Base-by-base conservation (phyloP, 2,797 vertebrate genomes). In the Phataginus tetradactyla region DNA sequence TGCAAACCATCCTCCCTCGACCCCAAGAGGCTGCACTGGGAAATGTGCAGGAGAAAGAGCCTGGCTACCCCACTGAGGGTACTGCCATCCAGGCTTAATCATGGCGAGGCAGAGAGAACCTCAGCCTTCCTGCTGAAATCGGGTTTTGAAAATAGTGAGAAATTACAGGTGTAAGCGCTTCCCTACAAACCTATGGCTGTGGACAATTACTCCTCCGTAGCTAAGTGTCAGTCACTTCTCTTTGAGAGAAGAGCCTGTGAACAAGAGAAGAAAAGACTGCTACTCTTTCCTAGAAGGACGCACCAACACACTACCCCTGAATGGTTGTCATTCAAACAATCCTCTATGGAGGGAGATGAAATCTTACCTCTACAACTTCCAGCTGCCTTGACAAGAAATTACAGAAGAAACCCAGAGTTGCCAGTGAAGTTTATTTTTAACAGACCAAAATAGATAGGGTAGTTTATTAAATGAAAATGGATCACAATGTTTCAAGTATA, bases 91-190 rank as follows among this genome's bases (percentile, higher is more conserved):
- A 78, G 25, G 49, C 45, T 94, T 86, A 86, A 57, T 94, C 63
- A 23, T 1, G 14, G 18, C 34, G 55, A 91, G 83, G 79, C 20
- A 69, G 84, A 96, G 92, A 91, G 14, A 66, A 69, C 86, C 27
- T 18, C 6, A 0, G 68, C 63, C 17, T 9, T 96, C 72, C 68
- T 59, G 5, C 80, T 75, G 92, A 96, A 95, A 96, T 34, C 63
- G 23, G 84, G 86, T 97, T 97, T 78, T 93, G 78, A 96, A 85
- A 96, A 91, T 84, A 92, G 17, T 78, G 85, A 96, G 71, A 97
- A 98, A 98, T 98, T 97, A 96, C 0, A 98, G 96, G 78, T 95
- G 97, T 97, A 95, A 78, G 59, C 64, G 93, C 66, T 91, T 97
- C 94, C 93, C 97, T 68, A 66, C 89, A 95, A 96, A 84, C 94